phyloP scores from a whole-genome alignment of 2,113 vertebrate genomes.

The Strix uralensis region DNA sequence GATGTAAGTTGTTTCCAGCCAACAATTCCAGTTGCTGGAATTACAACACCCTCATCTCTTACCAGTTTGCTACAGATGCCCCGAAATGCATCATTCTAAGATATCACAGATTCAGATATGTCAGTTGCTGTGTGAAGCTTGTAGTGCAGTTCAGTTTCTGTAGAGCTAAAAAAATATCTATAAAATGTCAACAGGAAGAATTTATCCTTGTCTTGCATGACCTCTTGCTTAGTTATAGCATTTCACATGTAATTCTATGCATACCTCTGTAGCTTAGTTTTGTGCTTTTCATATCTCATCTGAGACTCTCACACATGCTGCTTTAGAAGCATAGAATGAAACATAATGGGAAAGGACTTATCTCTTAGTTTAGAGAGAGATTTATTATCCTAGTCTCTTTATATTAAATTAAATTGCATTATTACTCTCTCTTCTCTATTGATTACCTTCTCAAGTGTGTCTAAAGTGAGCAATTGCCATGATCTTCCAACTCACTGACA shows the following conservation, averaged over 20 bases:
- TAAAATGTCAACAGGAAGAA: not conserved
- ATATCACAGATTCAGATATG: not conserved
- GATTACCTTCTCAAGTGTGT: not conserved
- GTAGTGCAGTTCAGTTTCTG: not conserved
- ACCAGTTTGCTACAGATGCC: not conserved
- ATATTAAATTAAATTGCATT: slow-evolving; percentile 26
- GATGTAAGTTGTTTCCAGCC: not conserved
- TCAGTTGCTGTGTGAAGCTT: not conserved
- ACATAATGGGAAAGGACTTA: not conserved
- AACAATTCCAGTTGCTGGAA: not conserved
- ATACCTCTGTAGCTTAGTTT: not conserved
- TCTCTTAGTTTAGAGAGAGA: not conserved
- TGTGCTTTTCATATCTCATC: not conserved
- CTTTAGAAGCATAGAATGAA: not conserved
- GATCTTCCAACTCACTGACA: not conserved
- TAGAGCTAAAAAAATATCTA: not conserved
- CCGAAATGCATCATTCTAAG: not conserved
- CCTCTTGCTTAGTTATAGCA: not conserved
- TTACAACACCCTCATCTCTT: not conserved
- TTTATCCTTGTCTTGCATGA: not conserved
- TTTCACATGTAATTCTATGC: not conserved
- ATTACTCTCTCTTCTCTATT: not conserved
- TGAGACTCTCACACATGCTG: not conserved
- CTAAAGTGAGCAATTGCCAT: not conserved
- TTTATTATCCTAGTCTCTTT: slow-evolving; percentile 2